Base-by-base conservation (phyloP, 2,113 vertebrate species). In the Butorides virescens region DNA sequence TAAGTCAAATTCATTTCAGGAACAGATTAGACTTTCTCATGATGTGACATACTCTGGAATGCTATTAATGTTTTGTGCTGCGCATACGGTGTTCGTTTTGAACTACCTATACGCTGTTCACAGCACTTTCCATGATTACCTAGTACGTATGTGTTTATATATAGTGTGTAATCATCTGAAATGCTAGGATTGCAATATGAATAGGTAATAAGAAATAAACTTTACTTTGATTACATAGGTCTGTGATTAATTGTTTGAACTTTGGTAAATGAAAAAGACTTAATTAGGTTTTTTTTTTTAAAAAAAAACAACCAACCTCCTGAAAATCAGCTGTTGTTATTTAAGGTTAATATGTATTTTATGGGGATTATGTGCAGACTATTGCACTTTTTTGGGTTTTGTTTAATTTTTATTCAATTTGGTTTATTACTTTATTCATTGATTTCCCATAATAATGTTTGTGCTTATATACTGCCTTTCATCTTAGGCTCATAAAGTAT, bases 211-310 rank as follows among this genome's bases (percentile, higher is more conserved):
- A 90, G 93, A 94, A 97, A 93, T 97, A 96, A 94, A 76, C 36
- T 86, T 91, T 87, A 83, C 44, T 76, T 86, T 97, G 96, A 97
- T 95, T 95, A 61, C 90, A 75, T 65, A 72, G 67, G 61, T 59
- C 55, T 90, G 72, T 96, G 96, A 97, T 97, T 97, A 98, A 97
- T 96, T 92, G 79, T 79, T 96, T 88, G 85, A 97, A 80, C 79
- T 90, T 94, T 88, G 71, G 74, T 68, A 94, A 94, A 95, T 89
- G 90, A 67, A 79, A 91, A 84, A 78, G 10, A 73, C 61, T 89
- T 90, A 88, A 94, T 95, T 91, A 92, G 55, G 39, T 5, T 15
- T 80, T 88, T 11, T 49, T 49, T 49, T 49, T 49, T 23, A 49
- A 22, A 46, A 94, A 88, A 92, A 68, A 68, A 39, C 42, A 11